A percentile compares a stretch with the other conserved stretches of the same genome.
phyloP scores from a whole-genome alignment of 2,888 invertebrate genomes.

The Clostera curtula region DNA sequence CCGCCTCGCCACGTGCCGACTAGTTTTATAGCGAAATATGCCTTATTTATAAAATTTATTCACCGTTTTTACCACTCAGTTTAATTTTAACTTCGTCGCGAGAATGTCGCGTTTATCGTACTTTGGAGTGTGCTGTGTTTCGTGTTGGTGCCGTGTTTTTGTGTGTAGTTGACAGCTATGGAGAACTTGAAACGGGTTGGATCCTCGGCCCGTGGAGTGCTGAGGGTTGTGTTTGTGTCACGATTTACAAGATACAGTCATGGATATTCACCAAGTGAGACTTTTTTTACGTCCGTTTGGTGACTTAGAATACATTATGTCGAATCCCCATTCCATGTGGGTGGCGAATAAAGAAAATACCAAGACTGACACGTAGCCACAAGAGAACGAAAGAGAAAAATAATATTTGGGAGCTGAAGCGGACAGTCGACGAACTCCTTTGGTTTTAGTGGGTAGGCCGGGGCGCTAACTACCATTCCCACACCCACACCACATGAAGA shows the following conservation, averaged over 20 bases:
- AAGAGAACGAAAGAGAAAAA: no score
- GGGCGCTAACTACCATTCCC: no score
- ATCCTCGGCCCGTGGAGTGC: constrained; percentile 14
- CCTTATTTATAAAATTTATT: constrained; percentile 24
- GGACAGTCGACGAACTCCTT: no score
- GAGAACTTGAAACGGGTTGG: constrained; percentile 20
- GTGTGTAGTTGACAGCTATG: constrained; percentile 28
- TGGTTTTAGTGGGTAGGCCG: no score
- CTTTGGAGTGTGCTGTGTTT: constrained; percentile 14
- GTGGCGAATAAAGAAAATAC: no score
- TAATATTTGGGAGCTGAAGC: no score
- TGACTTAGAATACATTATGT: no score
- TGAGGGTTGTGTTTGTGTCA: constrained; percentile 24
- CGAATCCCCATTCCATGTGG: no score
- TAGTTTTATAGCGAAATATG: constrained; percentile 27
- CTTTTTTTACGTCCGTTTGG: constrained; percentile 5
- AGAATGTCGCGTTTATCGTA: constrained; percentile 40
- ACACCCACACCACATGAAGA: no score
- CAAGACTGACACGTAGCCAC: no score
- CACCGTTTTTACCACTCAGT: constrained; percentile 34
- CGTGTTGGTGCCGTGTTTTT: constrained; percentile 18
- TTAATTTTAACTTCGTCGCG: constrained; percentile 28
- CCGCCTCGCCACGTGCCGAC: constrained; percentile 24
- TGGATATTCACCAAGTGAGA: constrained; percentile 39
- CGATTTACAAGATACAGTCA: constrained; percentile 16